These are phyloP conservation scores for Dolichomitus sp. DNA, from an alignment of 2,888 invertebrate genomes.

Conservation along the genomic window DNA sequence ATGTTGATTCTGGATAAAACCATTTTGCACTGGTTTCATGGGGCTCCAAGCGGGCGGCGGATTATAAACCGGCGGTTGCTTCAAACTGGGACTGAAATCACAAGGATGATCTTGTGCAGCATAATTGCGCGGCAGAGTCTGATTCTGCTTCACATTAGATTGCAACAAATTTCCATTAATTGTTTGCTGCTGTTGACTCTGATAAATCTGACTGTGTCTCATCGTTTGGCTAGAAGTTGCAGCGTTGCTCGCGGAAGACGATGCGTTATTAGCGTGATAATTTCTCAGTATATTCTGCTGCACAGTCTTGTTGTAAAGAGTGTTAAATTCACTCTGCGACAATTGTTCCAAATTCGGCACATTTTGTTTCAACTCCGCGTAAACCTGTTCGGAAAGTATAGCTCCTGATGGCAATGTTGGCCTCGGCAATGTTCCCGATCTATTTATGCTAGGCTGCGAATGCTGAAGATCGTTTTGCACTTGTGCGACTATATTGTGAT, in stretches of 20 bases:
- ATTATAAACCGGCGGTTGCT: conserved; percentile 83
- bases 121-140: conserved; percentile 76
- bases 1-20: conserved; percentile 72
- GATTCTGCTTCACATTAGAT: conserved; percentile 71
- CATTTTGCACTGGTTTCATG: conserved; percentile 80
- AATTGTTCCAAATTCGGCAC: conserved; percentile 84
- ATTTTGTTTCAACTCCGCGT: conserved; percentile 83
- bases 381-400: conserved; percentile 82
- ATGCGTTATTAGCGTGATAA: conserved; percentile 76
- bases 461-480: conserved; percentile 78
- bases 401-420: conserved; percentile 72
- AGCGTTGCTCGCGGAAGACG: conserved; percentile 39
- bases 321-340: conserved; percentile 84
- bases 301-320: conserved; percentile 84
- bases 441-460: conserved; percentile 43
- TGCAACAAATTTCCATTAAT: conserved; percentile 47
- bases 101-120: conserved; percentile 75
- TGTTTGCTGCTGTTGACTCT: conserved; percentile 63
- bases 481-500: conserved; percentile 72
- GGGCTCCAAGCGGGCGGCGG: conserved; percentile 80
- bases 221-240: not conserved
- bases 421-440: conserved; percentile 64
- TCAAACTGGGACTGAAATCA: conserved; percentile 81
- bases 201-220: conserved; percentile 54
- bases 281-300: conserved; percentile 84